phyloP scores from a whole-genome alignment of 2,797 vertebrate genomes.

The Poeciliopsis infans region DNA sequence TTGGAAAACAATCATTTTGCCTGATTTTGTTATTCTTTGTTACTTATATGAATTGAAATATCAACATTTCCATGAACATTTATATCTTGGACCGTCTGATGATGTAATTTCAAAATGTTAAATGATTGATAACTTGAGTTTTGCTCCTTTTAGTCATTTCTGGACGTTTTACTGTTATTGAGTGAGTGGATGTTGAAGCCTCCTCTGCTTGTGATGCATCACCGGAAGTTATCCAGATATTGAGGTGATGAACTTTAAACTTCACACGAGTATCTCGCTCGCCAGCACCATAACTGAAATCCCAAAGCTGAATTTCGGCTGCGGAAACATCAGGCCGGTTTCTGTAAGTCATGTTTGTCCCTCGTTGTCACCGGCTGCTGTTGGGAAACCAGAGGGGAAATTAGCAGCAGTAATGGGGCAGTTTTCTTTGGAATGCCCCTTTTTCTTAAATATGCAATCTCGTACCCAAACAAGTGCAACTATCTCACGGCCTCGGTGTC shows the following conservation, averaged over 20 bases:
- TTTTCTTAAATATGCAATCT: slow-evolving; percentile 35
- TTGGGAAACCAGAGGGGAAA: slow-evolving; percentile 63
- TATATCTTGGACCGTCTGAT: too few relatives aligned
- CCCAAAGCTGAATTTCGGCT: slow-evolving; percentile 10
- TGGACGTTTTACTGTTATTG: too few relatives aligned
- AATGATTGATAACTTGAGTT: too few relatives aligned
- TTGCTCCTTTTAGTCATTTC: too few relatives aligned
- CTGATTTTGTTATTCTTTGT: too few relatives aligned
- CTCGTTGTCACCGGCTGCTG: slow-evolving; percentile 36
- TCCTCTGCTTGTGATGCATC: neutral
- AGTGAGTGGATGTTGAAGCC: too few relatives aligned
- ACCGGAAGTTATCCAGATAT: neutral
- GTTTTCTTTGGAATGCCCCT: slow-evolving; percentile 75
- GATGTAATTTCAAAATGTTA: too few relatives aligned
- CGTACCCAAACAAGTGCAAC: slow-evolving; percentile 48
- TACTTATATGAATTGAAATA: too few relatives aligned
- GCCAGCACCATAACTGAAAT: slow-evolving; percentile 23
- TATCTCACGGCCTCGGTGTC: slow-evolving; percentile 58
- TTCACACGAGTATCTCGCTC: slow-evolving; percentile 26
- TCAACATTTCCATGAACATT: too few relatives aligned
- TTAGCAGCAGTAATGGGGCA: slow-evolving; percentile 57
- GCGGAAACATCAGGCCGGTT: slow-evolving; percentile 34
- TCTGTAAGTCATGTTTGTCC: slow-evolving; percentile 50
- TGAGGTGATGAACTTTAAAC: slow-evolving; percentile 11
- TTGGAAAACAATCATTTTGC: too few relatives aligned